Percentiles rank a stretch among this genome's conserved stretches.
Conservation (phyloP, 2,888 invertebrate genomes). For the Drosophila kokeensis region DNA sequence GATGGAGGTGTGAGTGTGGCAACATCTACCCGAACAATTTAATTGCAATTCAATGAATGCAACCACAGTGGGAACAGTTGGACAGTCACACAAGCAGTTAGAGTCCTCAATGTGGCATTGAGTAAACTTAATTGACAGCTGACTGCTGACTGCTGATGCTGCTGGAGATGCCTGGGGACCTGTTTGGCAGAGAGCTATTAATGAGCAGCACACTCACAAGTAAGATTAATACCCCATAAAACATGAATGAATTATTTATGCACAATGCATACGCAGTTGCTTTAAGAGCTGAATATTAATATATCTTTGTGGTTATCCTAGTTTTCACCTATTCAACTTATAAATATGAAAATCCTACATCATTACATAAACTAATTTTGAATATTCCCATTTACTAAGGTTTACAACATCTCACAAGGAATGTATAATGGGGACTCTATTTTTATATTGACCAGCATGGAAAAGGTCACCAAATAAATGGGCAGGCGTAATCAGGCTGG, state of each 20-base stretch:
- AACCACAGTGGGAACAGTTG: constrained; percentile 18
- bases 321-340: background rate
- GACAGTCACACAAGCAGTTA: constrained; percentile 2
- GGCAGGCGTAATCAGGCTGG: background rate
- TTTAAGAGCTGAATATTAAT: background rate
- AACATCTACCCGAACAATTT: constrained; percentile 52
- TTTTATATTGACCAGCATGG: background rate
- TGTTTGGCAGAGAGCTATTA: background rate
- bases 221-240: background rate
- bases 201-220: background rate
- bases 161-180: background rate
- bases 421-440: background rate
- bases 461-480: background rate
- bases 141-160: constrained; percentile 9
- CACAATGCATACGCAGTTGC: background rate
- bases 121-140: constrained; percentile 44
- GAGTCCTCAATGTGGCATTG: constrained; percentile 11
- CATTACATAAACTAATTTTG: background rate
- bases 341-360: background rate
- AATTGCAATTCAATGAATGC: constrained; percentile 77
- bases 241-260: background rate
- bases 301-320: background rate
- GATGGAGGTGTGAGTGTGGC: background rate
- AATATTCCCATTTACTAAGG: no score
- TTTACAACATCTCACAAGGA: background rate